Percentiles rank a stretch among this genome's conserved stretches.
phyloP scores from a whole-genome alignment of 1,140 invertebrate genomes.

The Campoletis sonorensis region DNA sequence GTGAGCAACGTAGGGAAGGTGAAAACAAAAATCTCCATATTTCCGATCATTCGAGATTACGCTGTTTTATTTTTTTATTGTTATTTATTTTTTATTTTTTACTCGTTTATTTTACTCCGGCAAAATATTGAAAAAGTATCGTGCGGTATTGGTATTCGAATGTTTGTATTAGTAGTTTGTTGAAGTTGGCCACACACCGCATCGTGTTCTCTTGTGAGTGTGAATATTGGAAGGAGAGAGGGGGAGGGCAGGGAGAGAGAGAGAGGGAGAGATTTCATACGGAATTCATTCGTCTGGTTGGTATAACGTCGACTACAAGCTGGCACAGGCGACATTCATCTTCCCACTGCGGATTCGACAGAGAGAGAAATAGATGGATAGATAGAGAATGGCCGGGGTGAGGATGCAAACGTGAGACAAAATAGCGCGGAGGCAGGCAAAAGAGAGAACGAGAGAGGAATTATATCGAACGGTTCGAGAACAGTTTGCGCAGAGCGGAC shows the following conservation, averaged over 20 bases:
- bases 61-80: neutral
- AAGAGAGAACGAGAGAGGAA: slow-evolving; percentile 1
- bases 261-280: neutral
- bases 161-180: neutral
- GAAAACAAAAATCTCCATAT: neutral
- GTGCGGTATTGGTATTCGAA: slow-evolving; percentile 17
- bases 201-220: neutral
- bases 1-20: neutral
- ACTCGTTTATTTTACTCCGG: neutral
- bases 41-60: slow-evolving; percentile 2
- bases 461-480: slow-evolving; percentile 72
- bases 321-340: slow-evolving; percentile 67
- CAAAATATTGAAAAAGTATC: slow-evolving; percentile 17
- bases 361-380: slow-evolving; percentile 33
- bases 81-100: slow-evolving; percentile 1
- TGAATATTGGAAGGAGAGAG: slow-evolving; percentile 17
- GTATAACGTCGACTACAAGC: slow-evolving; percentile 8
- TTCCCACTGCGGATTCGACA: slow-evolving; percentile 62
- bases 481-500: slow-evolving; percentile 71
- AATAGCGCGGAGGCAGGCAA: neutral
- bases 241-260: no score
- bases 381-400: slow-evolving; percentile 14
- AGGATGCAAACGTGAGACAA: slow-evolving; percentile 23
- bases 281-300: slow-evolving; percentile 41
- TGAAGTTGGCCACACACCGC: slow-evolving; percentile 1